Evolutionary conservation across 2,888 invertebrate genomes (phyloP).

Genomic region (Pachydiplax longipennis): DNA sequence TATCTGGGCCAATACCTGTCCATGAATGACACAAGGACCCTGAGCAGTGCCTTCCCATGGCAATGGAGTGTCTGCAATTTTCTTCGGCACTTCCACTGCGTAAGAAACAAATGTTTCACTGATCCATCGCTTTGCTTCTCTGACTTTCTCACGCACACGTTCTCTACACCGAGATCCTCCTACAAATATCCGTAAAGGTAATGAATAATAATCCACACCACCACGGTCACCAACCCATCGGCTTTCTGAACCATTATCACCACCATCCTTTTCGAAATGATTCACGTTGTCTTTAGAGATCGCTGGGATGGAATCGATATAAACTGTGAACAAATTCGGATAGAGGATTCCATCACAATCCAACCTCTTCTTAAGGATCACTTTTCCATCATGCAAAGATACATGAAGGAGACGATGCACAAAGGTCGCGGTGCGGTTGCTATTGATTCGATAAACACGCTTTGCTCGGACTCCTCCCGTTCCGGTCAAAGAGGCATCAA

Average conservation of each 20-base stretch:
- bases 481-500: slow-evolving; percentile 74
- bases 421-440: slow-evolving; percentile 82
- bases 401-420: slow-evolving; percentile 80
- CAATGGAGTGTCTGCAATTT: slow-evolving; percentile 3
- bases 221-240: slow-evolving; percentile 58
- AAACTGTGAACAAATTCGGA: slow-evolving; percentile 84
- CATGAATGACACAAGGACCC: not conserved
- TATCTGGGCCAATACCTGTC: not conserved
- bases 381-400: slow-evolving; percentile 76
- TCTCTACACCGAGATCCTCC: slow-evolving; percentile 48
- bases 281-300: not conserved
- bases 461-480: slow-evolving; percentile 54
- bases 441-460: slow-evolving; percentile 79
- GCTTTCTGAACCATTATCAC: not conserved
- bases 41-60: slow-evolving; percentile 12
- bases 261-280: not conserved
- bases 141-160: slow-evolving; percentile 69
- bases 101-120: slow-evolving; percentile 87
- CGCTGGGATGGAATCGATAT: slow-evolving; percentile 81
- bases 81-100: slow-evolving; percentile 69
- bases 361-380: slow-evolving; percentile 74
- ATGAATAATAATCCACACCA: slow-evolving; percentile 81
- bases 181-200: slow-evolving; percentile 78
- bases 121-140: slow-evolving; percentile 84
- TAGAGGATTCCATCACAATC: slow-evolving; percentile 83